Evolutionary conservation across 2,113 vertebrate species (phyloP).

Genomic region (Trogon melanurus): DNA sequence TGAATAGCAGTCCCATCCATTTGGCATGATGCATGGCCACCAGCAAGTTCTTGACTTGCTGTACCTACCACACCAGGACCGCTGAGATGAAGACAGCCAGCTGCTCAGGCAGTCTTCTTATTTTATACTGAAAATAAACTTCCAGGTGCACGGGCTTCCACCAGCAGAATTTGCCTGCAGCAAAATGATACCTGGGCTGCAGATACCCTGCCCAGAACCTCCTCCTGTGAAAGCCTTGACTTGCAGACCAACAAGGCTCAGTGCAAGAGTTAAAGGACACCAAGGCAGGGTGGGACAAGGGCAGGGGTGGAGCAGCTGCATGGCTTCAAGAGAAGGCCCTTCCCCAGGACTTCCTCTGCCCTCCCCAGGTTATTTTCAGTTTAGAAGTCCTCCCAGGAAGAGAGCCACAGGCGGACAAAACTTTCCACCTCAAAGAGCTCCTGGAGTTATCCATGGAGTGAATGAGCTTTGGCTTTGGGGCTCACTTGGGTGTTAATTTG

Average conservation of each 20-base stretch:
- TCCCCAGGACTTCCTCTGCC: background rate
- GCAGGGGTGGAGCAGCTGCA: background rate
- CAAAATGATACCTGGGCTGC: background rate
- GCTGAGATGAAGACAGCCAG: background rate
- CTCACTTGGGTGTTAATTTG: background rate
- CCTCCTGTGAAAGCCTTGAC: background rate
- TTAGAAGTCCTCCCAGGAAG: background rate
- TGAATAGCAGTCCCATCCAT: background rate
- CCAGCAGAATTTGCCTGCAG: background rate
- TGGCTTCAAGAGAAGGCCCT: background rate
- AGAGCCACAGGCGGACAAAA: background rate
- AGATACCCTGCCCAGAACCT: background rate
- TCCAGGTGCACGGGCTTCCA: background rate
- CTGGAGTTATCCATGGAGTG: background rate
- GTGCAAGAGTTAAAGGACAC: background rate
- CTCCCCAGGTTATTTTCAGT: background rate
- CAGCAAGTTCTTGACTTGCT: background rate
- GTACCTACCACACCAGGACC: background rate
- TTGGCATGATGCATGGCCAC: background rate
- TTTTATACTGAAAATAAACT: background rate
- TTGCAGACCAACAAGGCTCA: background rate
- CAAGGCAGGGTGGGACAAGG: background rate
- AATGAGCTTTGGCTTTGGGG: background rate
- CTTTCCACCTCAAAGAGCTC: background rate
- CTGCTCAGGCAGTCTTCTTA: background rate